Base-by-base conservation (phyloP, 2,113 vertebrate genomes). In the Barnardius zonarius region DNA sequence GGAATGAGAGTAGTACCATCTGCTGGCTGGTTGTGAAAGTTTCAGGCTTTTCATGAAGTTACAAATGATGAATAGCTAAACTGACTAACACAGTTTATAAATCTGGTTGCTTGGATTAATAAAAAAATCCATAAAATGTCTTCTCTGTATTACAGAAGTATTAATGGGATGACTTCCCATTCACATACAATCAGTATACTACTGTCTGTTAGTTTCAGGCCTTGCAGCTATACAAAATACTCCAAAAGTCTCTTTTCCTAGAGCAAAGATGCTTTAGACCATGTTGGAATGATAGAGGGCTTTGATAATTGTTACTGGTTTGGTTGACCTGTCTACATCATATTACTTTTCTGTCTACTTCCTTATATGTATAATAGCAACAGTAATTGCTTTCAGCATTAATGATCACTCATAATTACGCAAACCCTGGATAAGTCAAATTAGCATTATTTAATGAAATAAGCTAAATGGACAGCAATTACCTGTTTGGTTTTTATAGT, bases 401-500 rank as follows among this genome's bases (percentile, higher is more conserved):
- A 41, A 30, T 2, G 5, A 54, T 85, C 16, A 4, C 4, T 43
- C 18, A 6, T 35, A 62, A 51, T 69, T 85, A 25, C 27, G 22
- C 52, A 70, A 73, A 39, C 17, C 6, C 28, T 52, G 55, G 74
- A 31, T 63, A 88, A 82, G 22, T 82, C 17, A 41, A 70, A 46
- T 35, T 81, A 63, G 20, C 27, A 12, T 2, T 51, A 55, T 57
- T 90, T 48, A 61, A 55, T 86, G 30, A 78, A 84, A 57, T 72
- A 43, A 73, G 7, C 12, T 44, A 62, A 87, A 46, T 20, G 7
- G 18, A 10, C 22, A 8, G 4, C 80, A 54, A 20, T 62, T 59
- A 3, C 83, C 15, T 70, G 62, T 96, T 97, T 98, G 8, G 43
- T 70, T 93, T 97, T 96, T 86, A 15, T 96, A 99, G 99, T 96